Evolutionary conservation across 2,888 invertebrate species (phyloP).

Genomic region (Acronicta psi): DNA sequence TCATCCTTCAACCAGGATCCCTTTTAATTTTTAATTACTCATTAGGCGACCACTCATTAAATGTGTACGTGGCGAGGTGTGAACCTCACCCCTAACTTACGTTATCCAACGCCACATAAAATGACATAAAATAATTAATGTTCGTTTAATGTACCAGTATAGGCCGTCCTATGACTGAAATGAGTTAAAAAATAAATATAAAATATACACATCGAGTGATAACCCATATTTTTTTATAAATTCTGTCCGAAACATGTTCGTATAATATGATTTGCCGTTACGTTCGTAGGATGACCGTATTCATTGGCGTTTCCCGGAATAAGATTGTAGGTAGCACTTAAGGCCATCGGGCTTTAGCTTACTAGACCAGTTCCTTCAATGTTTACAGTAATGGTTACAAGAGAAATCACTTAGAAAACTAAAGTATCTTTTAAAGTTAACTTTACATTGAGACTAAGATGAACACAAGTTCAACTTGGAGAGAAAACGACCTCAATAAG

Average conservation of each 20-base stretch:
- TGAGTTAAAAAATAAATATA: too few relatives aligned
- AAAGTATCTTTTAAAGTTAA: slow-evolving; percentile 51
- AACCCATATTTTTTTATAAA: slow-evolving; percentile 9
- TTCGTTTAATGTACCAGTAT: too few relatives aligned
- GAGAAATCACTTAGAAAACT: slow-evolving; percentile 67
- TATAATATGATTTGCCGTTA: slow-evolving; percentile 15
- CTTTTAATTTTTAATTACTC: too few relatives aligned
- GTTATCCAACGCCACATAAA: too few relatives aligned
- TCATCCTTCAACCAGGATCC: too few relatives aligned
- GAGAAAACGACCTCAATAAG: slow-evolving; percentile 57
- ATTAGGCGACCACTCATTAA: too few relatives aligned
- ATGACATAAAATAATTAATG: too few relatives aligned
- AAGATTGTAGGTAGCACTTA: slow-evolving; percentile 50
- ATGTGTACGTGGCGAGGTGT: too few relatives aligned
- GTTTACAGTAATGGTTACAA: slow-evolving; percentile 62
- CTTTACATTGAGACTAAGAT: slow-evolving; percentile 42
- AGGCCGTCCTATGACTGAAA: too few relatives aligned
- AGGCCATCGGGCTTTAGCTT: slow-evolving; percentile 52
- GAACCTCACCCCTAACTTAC: too few relatives aligned
- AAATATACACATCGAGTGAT: too few relatives aligned
- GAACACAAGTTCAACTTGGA: slow-evolving; percentile 28
- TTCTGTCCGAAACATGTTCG: slow-evolving; percentile 34
- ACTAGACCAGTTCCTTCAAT: slow-evolving; percentile 58
- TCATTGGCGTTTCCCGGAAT: slow-evolving; percentile 54
- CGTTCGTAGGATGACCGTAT: slow-evolving; percentile 22